Base-by-base conservation (phyloP, 2,113 vertebrate genomes). In the Garra rufa region DNA sequence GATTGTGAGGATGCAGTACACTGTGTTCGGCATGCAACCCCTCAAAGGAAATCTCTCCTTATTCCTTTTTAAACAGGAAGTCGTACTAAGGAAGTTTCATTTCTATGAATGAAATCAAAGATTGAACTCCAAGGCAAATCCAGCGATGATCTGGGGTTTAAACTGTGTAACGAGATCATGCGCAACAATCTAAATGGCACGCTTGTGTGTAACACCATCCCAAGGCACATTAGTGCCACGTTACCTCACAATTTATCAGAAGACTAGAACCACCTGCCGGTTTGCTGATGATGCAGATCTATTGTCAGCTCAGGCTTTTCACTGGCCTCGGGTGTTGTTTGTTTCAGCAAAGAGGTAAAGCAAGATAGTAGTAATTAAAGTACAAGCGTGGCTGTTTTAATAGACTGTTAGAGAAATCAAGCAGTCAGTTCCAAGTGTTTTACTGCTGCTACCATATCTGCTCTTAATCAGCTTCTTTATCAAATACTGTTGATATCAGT, bases 31-130 rank as follows among this genome's bases (percentile, higher is more conserved):
- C 84, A 70, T 90, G 88, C 93, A 85, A 91, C 87, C 79, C 34
- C 89, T 90, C 88, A 81, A 85, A 95, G 94, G 94, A 95, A 95
- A 90, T 94, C 89, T 91, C 91, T 89, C 89, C 90, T 93, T 81
- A 88, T 90, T 88, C 88, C 91, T 90, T 74, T 92, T 82, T 93
- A 94, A 95, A 95, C 93, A 94, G 93, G 93, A 95, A 92, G 83
- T 91, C 41, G 85, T 85, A 91, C 90, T 89, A 89, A 86, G 89
- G 90, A 88, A 88, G 87, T 75, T 78, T 83, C 30, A 85, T 57
- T 57, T 89, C 71, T 71, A 87, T 52, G 88, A 85, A 86, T 61
- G 46, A 86, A 84, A 78, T 86, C 74, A 67, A 82, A 79, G 30
- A 82, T 59, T 87, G n/a, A 9, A n/a, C n/a, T 48, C 19, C n/a